phyloP scores from a whole-genome alignment of 2,113 vertebrate species.

The Pseudorasbora parva region DNA sequence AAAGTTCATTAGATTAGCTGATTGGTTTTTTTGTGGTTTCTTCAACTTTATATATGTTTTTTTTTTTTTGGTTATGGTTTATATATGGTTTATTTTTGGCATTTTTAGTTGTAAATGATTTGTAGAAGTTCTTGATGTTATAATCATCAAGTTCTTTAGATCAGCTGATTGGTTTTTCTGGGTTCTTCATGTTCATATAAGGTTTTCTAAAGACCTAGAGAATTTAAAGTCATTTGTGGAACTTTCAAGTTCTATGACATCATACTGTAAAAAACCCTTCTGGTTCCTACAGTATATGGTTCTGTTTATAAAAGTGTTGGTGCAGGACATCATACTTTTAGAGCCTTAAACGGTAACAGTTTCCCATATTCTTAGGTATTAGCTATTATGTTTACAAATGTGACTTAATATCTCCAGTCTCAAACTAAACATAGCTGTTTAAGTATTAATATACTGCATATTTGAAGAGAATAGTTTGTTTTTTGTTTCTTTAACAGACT shows the following conservation, averaged over 20 bases:
- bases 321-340: not conserved
- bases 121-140: not conserved
- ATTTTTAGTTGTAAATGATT: not conserved
- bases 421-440: not conserved
- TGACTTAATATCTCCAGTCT: not conserved
- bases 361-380: not conserved
- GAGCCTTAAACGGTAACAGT: not conserved
- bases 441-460: not conserved
- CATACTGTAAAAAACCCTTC: not conserved
- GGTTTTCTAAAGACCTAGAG: not conserved
- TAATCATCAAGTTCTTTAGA: not conserved
- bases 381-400: not conserved
- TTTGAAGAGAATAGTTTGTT: conserved; percentile 13
- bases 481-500: not conserved
- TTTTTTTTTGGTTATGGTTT: too few species aligned
- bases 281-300: not conserved
- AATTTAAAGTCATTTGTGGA: not conserved
- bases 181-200: not conserved
- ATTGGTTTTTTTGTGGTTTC: too few species aligned
- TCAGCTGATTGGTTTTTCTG: not conserved
- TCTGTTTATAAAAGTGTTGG: conserved; percentile 15
- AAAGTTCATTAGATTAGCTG: not conserved
- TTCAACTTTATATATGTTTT: too few species aligned
- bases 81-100: not conserved
- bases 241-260: not conserved